Percentiles rank a stretch among this genome's conserved stretches.
Evolutionary conservation across 2,113 vertebrate species (phyloP).

Genomic region (Ictalurus furcatus): DNA sequence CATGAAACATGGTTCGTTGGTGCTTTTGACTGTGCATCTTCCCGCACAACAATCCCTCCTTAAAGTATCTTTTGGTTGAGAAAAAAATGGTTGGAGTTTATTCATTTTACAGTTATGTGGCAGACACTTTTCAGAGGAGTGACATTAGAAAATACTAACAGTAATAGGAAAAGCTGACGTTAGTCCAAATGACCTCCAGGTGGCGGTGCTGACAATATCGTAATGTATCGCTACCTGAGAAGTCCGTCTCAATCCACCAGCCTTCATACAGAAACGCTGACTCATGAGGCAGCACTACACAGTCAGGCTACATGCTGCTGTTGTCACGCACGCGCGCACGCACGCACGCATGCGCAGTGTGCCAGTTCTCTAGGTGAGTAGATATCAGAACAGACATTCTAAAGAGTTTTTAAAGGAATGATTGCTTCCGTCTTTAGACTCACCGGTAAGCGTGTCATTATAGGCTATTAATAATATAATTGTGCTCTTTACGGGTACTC

Average conservation of each 20-base stretch:
- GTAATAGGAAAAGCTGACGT: neutral
- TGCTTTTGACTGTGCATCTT: neutral
- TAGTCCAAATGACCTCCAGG: neutral
- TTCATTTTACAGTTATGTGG: neutral
- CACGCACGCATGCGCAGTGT: neutral
- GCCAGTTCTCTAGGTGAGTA: slow-evolving; percentile 9
- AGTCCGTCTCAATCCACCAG: neutral
- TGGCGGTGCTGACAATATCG: neutral
- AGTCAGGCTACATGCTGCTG: neutral
- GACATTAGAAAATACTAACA: neutral
- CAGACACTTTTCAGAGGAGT: neutral
- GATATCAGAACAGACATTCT: slow-evolving; percentile 12
- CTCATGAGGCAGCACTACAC: slow-evolving; percentile 10
- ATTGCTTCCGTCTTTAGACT: slow-evolving; percentile 20
- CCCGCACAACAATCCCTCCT: neutral
- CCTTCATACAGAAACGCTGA: neutral
- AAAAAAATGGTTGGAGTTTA: neutral
- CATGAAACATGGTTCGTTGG: neutral
- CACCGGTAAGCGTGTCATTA: slow-evolving; percentile 1
- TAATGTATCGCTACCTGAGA: neutral
- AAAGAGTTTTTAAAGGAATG: slow-evolving; percentile 36
- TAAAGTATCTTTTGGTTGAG: neutral
- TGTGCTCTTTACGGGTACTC: neutral
- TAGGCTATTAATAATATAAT: neutral
- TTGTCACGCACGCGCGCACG: neutral